Conservation (phyloP, 2,888 invertebrate genomes). For the Mythimna vitellina region DNA sequence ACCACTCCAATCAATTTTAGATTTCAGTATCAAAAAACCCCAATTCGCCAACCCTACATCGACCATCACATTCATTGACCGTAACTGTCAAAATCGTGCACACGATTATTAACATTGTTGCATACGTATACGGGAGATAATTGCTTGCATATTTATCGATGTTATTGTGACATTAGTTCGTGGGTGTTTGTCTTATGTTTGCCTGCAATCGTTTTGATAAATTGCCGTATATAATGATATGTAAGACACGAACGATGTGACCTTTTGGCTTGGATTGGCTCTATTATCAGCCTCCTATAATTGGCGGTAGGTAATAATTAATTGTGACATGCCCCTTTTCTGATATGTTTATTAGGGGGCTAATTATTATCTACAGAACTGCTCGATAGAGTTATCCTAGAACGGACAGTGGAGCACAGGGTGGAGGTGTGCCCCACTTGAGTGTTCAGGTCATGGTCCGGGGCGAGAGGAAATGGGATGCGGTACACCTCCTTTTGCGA, state of each 20-base stretch:
- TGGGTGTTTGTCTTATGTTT: constrained; percentile 30
- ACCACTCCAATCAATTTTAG: neutral
- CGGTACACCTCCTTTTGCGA: too few species aligned
- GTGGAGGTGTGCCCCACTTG: too few species aligned
- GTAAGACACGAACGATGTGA: constrained; percentile 48
- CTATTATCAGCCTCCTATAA: constrained; percentile 30
- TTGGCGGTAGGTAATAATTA: constrained; percentile 37
- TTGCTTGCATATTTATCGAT: constrained; percentile 52
- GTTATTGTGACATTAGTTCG: constrained; percentile 28
- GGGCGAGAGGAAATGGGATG: too few species aligned
- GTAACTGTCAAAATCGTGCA: constrained; percentile 64
- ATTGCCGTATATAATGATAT: constrained; percentile 58
- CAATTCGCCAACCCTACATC: constrained; percentile 50
- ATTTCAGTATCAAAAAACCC: neutral
- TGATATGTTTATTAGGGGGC: constrained; percentile 25
- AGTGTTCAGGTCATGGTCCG: too few species aligned
- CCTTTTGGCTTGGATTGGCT: constrained; percentile 38
- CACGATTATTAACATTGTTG: constrained; percentile 57
- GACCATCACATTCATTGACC: constrained; percentile 40
- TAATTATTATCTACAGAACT: neutral
- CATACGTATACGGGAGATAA: constrained; percentile 49
- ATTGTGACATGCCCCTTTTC: constrained; percentile 26
- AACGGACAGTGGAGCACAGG: too few species aligned
- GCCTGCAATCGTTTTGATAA: constrained; percentile 57
- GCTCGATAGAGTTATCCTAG: too few species aligned